These are phyloP conservation scores for Saturnia pavonia DNA, from an alignment of 2,888 invertebrate genomes.

Conservation along the genomic window DNA sequence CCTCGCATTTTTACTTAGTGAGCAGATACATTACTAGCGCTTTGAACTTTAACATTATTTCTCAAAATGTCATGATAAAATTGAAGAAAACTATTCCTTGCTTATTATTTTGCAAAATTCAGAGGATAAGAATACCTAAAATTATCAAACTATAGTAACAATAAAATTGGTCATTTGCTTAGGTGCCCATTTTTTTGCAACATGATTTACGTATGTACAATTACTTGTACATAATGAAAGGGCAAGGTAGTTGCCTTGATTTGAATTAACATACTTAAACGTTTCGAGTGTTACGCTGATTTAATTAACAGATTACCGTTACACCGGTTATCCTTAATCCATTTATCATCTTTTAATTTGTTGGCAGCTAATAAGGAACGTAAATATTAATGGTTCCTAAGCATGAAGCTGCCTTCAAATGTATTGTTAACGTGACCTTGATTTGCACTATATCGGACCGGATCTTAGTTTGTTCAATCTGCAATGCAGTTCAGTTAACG, in stretches of 20 bases:
- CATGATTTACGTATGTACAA: too few relatives aligned
- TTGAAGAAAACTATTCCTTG: too few relatives aligned
- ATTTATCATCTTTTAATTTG: slow-evolving; percentile 45
- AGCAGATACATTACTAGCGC: too few relatives aligned
- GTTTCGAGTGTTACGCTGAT: slow-evolving; percentile 16
- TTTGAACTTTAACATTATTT: too few relatives aligned
- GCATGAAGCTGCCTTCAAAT: slow-evolving; percentile 23
- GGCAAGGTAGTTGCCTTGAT: background rate
- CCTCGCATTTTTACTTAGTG: too few relatives aligned
- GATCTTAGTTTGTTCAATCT: background rate
- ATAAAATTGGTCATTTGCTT: too few relatives aligned
- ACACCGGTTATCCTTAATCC: slow-evolving; percentile 35
- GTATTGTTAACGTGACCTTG: background rate
- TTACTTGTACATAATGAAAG: background rate
- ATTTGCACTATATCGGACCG: background rate
- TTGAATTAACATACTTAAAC: slow-evolving; percentile 1
- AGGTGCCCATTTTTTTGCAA: too few relatives aligned
- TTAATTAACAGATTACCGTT: slow-evolving; percentile 24
- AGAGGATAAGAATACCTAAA: too few relatives aligned
- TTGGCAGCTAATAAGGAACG: slow-evolving; percentile 39
- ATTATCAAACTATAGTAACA: too few relatives aligned
- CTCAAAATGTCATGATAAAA: too few relatives aligned
- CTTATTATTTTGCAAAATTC: too few relatives aligned
- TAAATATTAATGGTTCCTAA: slow-evolving; percentile 44
- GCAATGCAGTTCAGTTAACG: background rate